Evolutionary conservation across 2,888 invertebrate species (phyloP).

Genomic region (Amblyjoppa proteus): DNA sequence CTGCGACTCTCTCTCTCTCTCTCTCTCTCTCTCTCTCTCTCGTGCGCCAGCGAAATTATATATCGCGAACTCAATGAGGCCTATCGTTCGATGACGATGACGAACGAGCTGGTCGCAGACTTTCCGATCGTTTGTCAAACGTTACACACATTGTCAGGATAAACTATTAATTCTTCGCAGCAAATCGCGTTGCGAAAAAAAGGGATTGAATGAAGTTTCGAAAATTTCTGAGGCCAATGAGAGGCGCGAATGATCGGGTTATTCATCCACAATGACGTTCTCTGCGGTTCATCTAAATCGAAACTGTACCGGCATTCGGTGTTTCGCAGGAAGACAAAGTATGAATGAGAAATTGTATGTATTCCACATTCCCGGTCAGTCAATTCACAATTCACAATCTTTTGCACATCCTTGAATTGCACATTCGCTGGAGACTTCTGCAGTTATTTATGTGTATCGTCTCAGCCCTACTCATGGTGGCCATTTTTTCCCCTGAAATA

Average conservation of each 20-base stretch:
- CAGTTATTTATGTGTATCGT: no score
- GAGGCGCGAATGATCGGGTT: background rate
- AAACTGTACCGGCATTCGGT: no score
- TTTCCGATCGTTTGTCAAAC: slow-evolving; percentile 69
- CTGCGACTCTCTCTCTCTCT: background rate
- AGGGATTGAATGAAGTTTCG: background rate
- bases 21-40: background rate
- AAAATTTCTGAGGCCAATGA: background rate
- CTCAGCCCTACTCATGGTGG: no score
- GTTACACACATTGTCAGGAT: slow-evolving; percentile 42
- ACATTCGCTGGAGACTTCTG: no score
- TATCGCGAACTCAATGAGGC: slow-evolving; percentile 61
- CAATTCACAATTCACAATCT: no score
- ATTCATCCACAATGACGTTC: background rate
- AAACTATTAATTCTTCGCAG: slow-evolving; percentile 56
- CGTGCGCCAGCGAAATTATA: slow-evolving; percentile 49
- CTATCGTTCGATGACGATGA: slow-evolving; percentile 67
- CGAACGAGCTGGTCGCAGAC: slow-evolving; percentile 64
- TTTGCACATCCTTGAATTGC: no score
- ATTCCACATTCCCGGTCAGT: no score
- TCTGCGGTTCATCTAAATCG: no score
- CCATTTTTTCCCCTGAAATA: no score
- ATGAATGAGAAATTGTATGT: no score
- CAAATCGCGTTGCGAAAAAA: slow-evolving; percentile 31
- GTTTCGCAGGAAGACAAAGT: no score